phyloP scores from a whole-genome alignment of 2,888 invertebrate genomes.

The Thereva nobilitata region DNA sequence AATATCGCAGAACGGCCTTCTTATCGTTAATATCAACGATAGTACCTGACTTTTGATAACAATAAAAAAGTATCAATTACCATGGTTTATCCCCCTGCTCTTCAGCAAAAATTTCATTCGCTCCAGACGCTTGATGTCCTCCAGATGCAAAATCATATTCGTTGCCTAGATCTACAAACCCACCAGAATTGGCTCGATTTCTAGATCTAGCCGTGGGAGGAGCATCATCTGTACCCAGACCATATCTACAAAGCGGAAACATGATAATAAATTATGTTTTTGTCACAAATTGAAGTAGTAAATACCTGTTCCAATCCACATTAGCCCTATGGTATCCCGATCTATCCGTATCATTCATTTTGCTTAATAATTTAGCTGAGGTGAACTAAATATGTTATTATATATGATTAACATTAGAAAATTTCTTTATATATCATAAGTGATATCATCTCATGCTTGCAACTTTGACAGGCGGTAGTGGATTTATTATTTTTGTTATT shows the following conservation, averaged over 20 bases:
- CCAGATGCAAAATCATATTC: conserved; percentile 77
- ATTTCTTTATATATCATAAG: background rate
- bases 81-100: conserved; percentile 73
- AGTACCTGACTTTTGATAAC: background rate
- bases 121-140: conserved; percentile 83
- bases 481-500: conserved; percentile 13
- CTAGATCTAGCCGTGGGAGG: conserved; percentile 61
- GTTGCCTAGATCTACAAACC: conserved; percentile 76
- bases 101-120: conserved; percentile 89
- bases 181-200: conserved; percentile 68
- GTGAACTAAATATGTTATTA: too few relatives aligned
- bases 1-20: too few relatives aligned
- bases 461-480: conserved; percentile 16
- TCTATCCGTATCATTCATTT: conserved; percentile 33
- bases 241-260: conserved; percentile 48
- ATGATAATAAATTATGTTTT: background rate
- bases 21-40: too few relatives aligned
- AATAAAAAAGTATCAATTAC: conserved; percentile 44
- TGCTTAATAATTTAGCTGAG: background rate
- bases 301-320: conserved; percentile 55
- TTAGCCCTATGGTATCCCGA: conserved; percentile 44
- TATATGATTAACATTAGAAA: too few relatives aligned
- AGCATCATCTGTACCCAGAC: conserved; percentile 55
- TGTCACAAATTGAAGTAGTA: conserved; percentile 43
- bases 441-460: conserved; percentile 23